Conservation (phyloP, 2,113 vertebrate species). For the Gnathonemus longibarbis region DNA sequence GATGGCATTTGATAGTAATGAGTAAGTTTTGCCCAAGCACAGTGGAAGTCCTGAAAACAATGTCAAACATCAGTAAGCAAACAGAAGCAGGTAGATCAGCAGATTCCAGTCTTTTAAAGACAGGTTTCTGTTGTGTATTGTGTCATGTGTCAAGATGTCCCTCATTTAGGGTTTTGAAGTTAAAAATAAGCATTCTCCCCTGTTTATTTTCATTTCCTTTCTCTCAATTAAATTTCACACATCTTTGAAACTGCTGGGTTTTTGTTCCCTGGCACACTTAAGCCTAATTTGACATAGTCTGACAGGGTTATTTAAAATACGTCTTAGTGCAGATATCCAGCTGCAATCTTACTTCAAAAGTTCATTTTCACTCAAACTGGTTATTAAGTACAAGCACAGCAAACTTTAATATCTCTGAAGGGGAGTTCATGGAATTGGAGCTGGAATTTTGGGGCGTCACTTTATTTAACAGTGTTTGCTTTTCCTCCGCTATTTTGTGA, state of each 20-base stretch:
- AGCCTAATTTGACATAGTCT: background rate
- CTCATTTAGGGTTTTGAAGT: background rate
- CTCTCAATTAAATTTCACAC: background rate
- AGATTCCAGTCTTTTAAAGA: background rate
- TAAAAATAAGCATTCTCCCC: background rate
- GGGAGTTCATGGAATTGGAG: background rate
- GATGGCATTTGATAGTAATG: background rate
- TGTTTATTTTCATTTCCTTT: background rate
- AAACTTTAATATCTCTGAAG: background rate
- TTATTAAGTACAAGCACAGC: background rate
- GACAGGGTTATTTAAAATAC: background rate
- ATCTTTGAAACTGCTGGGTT: constrained; percentile 4
- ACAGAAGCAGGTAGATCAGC: background rate
- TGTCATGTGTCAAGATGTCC: background rate
- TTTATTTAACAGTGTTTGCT: background rate
- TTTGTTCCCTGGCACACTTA: background rate
- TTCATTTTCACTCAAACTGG: background rate
- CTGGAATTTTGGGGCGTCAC: background rate
- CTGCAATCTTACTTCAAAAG: background rate
- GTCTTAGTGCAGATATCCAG: background rate
- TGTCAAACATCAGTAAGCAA: background rate
- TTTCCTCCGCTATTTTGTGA: background rate
- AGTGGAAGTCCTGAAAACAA: background rate
- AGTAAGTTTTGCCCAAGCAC: background rate
- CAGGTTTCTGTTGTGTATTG: background rate